phyloP scores from a whole-genome alignment of 1,140 invertebrate genomes.

The Drosophila virilis region DNA sequence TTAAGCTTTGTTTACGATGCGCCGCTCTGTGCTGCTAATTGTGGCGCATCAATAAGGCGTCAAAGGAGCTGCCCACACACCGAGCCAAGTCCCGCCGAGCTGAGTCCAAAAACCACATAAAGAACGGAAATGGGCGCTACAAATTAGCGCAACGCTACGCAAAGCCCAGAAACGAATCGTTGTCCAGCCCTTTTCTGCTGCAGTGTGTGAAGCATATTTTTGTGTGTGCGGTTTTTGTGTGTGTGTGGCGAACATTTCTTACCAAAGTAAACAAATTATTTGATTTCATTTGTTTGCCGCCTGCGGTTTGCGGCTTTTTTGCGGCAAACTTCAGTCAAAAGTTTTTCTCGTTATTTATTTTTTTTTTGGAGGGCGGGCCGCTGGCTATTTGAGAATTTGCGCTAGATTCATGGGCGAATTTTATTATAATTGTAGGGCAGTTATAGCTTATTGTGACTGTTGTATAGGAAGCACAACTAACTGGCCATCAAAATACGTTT shows the following conservation, averaged over 20 bases:
- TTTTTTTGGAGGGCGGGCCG: background rate
- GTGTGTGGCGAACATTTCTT: slow-evolving; percentile 53
- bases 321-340: slow-evolving; percentile 63
- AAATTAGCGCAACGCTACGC: slow-evolving; percentile 60
- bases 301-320: slow-evolving; percentile 63
- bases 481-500: slow-evolving; percentile 59
- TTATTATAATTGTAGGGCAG: slow-evolving; percentile 60
- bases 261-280: slow-evolving; percentile 77
- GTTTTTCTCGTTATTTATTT: slow-evolving; percentile 1
- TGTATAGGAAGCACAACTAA: slow-evolving; percentile 37
- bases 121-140: slow-evolving; percentile 76
- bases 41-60: slow-evolving; percentile 68
- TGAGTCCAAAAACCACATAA: slow-evolving; percentile 52
- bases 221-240: slow-evolving; percentile 9
- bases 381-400: background rate
- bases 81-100: slow-evolving; percentile 33
- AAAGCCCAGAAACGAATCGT: background rate
- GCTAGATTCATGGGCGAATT: slow-evolving; percentile 57
- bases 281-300: slow-evolving; percentile 64
- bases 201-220: slow-evolving; percentile 47
- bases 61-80: slow-evolving; percentile 41
- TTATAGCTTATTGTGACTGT: slow-evolving; percentile 8
- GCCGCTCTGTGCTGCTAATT: slow-evolving; percentile 64
- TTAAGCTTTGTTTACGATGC: slow-evolving; percentile 69
- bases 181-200: background rate